Percentiles rank a stretch among this genome's conserved stretches.
Evolutionary conservation across 1,140 invertebrate genomes (phyloP).

Genomic region (Cydia fagiglandana): DNA sequence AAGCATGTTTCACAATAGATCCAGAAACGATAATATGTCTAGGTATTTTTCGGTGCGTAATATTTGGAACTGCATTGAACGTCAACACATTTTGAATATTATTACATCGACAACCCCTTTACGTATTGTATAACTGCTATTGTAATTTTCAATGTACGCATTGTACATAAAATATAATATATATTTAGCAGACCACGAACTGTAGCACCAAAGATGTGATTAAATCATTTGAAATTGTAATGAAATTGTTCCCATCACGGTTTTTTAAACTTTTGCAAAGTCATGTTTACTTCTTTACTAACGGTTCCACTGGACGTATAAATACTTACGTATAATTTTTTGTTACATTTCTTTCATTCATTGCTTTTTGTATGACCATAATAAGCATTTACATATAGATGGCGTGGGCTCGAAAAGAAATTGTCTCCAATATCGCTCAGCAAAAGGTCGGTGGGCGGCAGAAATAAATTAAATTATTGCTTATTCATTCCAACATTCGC

Average conservation of each 20-base stretch:
- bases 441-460: conserved; percentile 26
- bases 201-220: no score
- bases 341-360: conserved; percentile 5
- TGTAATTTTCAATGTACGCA: no score
- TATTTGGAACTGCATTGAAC: background rate
- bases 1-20: background rate
- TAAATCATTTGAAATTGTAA: no score
- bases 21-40: background rate
- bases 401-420: conserved; percentile 16
- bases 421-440: conserved; percentile 26
- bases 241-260: no score
- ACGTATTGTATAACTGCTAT: background rate
- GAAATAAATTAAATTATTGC: conserved; percentile 32
- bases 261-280: no score
- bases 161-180: no score
- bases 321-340: background rate
- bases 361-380: background rate
- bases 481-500: conserved; percentile 31
- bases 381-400: conserved; percentile 20
- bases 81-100: background rate
- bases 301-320: background rate
- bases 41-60: background rate
- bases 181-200: no score
- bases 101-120: background rate
- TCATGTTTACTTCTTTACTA: background rate